Conservation (phyloP, 1,140 invertebrate genomes). For the Drosophila carrolli region DNA sequence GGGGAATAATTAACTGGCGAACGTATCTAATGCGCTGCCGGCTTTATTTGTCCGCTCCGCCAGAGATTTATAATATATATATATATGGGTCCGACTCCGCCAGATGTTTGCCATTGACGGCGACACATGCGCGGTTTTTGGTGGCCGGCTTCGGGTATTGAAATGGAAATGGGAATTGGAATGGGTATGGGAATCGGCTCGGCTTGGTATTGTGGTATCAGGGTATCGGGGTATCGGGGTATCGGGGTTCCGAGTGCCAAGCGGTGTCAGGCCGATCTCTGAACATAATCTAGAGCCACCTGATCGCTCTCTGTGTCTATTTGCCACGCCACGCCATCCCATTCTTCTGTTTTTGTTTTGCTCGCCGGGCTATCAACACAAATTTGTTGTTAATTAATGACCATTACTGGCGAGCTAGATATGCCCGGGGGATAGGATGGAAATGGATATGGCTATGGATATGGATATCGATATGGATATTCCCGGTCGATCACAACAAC, state of each 20-base stretch:
- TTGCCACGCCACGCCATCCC: background rate
- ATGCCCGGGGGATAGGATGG: conserved; percentile 25
- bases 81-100: background rate
- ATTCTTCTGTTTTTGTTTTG: conserved; percentile 35
- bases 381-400: conserved; percentile 52
- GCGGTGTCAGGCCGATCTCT: conserved; percentile 59
- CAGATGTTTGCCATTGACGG: conserved; percentile 54
- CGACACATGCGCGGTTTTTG: conserved; percentile 42
- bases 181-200: background rate
- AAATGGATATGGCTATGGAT: no score
- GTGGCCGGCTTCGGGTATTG: conserved; percentile 4
- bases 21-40: conserved; percentile 39
- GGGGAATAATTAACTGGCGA: conserved; percentile 71
- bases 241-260: conserved; percentile 50
- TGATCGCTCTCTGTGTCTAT: conserved; percentile 18
- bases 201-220: background rate
- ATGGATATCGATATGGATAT: background rate
- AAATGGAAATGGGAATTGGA: background rate
- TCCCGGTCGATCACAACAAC: conserved; percentile 6
- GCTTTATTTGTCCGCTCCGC: conserved; percentile 35
- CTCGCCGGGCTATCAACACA: conserved; percentile 25
- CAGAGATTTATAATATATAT: background rate
- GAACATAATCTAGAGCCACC: conserved; percentile 22
- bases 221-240: background rate
- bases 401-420: conserved; percentile 31